phyloP scores from a whole-genome alignment of 1,140 invertebrate genomes.

The Potamilus streckersoni region DNA sequence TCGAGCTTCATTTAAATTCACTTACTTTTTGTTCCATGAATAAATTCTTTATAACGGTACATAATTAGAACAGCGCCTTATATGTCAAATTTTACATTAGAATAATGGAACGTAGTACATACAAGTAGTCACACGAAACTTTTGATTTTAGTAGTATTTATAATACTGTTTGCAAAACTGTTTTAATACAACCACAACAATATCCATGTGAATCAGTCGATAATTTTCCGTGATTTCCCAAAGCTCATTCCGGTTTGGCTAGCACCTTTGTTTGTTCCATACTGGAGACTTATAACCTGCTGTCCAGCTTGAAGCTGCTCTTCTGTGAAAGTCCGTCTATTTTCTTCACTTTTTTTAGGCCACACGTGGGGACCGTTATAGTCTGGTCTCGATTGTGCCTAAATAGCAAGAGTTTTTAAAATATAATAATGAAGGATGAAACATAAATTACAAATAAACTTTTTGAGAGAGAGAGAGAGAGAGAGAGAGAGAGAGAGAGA shows the following conservation, averaged over 20 bases:
- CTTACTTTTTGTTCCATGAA: no score
- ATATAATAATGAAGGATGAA: neutral
- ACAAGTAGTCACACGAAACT: no score
- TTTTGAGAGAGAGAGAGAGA: neutral
- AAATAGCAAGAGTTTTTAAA: slow-evolving; percentile 30
- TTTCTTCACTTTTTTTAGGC: slow-evolving; percentile 74
- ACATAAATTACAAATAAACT: neutral
- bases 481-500: neutral
- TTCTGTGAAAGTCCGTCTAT: slow-evolving; percentile 75
- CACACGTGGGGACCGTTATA: slow-evolving; percentile 81
- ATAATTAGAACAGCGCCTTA: no score
- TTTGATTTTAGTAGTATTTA: no score
- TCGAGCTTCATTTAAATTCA: no score
- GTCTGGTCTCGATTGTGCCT: slow-evolving; percentile 88
- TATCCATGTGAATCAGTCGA: slow-evolving; percentile 39
- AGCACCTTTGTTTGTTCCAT: slow-evolving; percentile 87
- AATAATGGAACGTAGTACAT: no score
- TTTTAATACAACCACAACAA: no score
- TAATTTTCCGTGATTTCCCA: slow-evolving; percentile 58
- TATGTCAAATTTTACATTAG: no score
- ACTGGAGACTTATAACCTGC: slow-evolving; percentile 84
- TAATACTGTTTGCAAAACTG: no score
- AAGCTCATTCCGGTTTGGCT: slow-evolving; percentile 79
- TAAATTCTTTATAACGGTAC: no score
- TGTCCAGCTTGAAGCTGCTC: slow-evolving; percentile 92